phyloP scores from a whole-genome alignment of 2,797 vertebrate species.

The Anabas testudineus region DNA sequence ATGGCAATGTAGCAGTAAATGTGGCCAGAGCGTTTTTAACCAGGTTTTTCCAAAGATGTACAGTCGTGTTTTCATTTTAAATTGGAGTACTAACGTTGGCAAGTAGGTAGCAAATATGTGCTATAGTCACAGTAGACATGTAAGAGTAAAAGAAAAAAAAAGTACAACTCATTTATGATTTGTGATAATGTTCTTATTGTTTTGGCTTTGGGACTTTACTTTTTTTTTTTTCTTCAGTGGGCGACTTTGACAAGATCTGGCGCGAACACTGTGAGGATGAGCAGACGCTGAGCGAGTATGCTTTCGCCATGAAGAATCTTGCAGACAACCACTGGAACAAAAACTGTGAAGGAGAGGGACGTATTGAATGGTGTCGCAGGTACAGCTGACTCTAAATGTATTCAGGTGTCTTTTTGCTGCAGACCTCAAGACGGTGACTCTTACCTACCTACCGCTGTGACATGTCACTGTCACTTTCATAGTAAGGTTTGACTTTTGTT shows the following conservation, averaged over 20 bases:
- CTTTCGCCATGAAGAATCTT: constrained; percentile 98
- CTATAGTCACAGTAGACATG: neutral
- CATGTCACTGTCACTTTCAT: neutral
- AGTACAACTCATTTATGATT: neutral
- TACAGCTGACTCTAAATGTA: constrained; percentile 53
- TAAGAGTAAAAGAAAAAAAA: neutral
- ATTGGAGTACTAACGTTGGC: constrained; percentile 32
- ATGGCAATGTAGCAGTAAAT: constrained; percentile 4
- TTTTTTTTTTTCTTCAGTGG: constrained; percentile 84
- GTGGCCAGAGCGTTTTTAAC: constrained; percentile 22
- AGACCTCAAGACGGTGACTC: neutral
- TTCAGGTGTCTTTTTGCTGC: neutral
- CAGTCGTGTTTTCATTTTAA: constrained; percentile 26
- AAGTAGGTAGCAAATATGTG: constrained; percentile 61
- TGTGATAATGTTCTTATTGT: neutral
- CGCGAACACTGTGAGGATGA: constrained; percentile 98
- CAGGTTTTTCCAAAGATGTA: neutral
- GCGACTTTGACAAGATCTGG: constrained; percentile 99
- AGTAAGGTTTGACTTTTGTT: constrained; percentile 6
- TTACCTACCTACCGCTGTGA: neutral
- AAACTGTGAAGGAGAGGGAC: constrained; percentile 94
- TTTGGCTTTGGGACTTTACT: neutral
- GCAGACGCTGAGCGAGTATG: constrained; percentile 96
- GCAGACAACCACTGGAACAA: constrained; percentile 98
- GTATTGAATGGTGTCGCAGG: constrained; percentile 99